Base-by-base conservation (phyloP, 2,113 vertebrate genomes). In the Bos javanicus region DNA sequence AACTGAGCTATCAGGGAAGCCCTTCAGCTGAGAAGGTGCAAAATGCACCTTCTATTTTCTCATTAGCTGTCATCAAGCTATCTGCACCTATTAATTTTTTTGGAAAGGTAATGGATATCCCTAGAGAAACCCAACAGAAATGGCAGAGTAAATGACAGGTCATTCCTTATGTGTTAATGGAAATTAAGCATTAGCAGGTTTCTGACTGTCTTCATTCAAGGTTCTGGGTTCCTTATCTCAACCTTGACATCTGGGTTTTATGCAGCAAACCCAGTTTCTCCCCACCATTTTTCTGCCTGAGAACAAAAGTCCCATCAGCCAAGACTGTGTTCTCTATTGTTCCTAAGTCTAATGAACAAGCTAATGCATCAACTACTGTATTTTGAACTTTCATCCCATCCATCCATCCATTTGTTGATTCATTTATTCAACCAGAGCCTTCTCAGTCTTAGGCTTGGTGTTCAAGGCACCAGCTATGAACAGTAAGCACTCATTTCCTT, bases 161-260 rank as follows among this genome's bases (percentile, higher is more conserved):
- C 78, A 96, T 97, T 97, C 96, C 64, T 98, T 56, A 86, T 67
- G 43, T 90, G 14, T 52, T 91, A 81, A 91, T 62, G 91, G 71
- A 96, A 86, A 33, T 64, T 92, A 71, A 90, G 71, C 90, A 59
- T 96, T 93, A 82, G 57, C 59, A 64, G 87, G 50, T 87, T 91
- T 87, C 82, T 96, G 88, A 97, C 23, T 52, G 7, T 62, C 56
- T 25, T 50, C n/a, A 85, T n/a, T 97, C 92, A 92, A 60, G 15
- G 12, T 90, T 92, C 59, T 95, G 60, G n/a, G 30, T 86, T 95
- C 78, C 90, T 97, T 92, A 85, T 90, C 52, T 90, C 46, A 84
- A n/a, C 71, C 76, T 95, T 95, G 88, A 94, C 74, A n/a, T 74
- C 59, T 81, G 43, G 36, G 36, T 82, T 64, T 89, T 95, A 81